Evolutionary conservation across 2,797 vertebrate genomes (phyloP), one percentile per base, ranked within the genome.

Genomic region (Rousettus madagascariensis): DNA sequence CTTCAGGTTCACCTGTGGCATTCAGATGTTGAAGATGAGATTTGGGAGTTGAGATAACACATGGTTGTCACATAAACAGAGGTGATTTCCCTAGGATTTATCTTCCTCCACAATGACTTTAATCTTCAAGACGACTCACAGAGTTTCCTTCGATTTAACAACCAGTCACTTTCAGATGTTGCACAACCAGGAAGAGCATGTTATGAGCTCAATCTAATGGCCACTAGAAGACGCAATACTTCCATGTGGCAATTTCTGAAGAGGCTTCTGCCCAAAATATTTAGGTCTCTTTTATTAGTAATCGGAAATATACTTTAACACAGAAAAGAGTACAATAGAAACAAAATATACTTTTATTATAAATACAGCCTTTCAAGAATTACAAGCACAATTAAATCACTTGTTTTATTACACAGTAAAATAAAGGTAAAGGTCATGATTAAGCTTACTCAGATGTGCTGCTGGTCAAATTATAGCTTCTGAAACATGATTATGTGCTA

Each of bases 271-370:
- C 7, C 79, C 3, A 59, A 57, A 4, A 41, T 41, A 89, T 92
- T 93, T 91, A 12, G 2, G 5, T 90, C 94, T 91, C 43, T 57
- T 36, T 90, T 75, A 68, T 36, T 1, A 30, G n/a, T 11, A 53
- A 49, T 79, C 2, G 68, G 90, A 80, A 63, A n/a, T 69, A 22
- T 57, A 17, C 68, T 95, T 59, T 38, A 83, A 75, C 63, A 57
- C 85, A 69, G 8, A 43, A 16, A 59, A 96, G 30, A 51, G 46
- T 46, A 30, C 74, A 92, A 91, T 19, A 96, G 93, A 96, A 93
- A 68, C 49, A 36, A 19, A 92, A 41, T 83, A 17, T 17, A 89
- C 28, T 88, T 95, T 90, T 51, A 46, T 38, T n/a, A 28, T 63
- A 63, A 86, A 82, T 16, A 33, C 36, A 41, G 8, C 65, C 90